A percentile compares a stretch with the other conserved stretches of the same genome.
These are phyloP conservation scores for Mus caroli DNA, from an alignment of 2,797 vertebrate species.

Conservation along the genomic window DNA sequence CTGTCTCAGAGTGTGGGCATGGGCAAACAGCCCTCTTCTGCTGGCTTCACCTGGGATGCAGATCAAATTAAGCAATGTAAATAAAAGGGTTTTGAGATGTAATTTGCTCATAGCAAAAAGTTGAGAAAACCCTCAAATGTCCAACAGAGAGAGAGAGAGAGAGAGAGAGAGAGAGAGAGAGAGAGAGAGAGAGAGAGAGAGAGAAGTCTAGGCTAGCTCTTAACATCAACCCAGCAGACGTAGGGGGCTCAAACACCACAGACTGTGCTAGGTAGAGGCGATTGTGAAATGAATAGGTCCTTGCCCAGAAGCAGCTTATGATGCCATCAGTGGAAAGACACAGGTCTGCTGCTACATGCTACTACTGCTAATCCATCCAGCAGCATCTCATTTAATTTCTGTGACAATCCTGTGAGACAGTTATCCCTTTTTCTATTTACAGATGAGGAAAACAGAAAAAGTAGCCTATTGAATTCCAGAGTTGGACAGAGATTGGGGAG, in stretches of 20 bases:
- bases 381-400: neutral
- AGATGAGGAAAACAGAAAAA: neutral
- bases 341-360: neutral
- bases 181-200: conserved; percentile 14
- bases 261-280: neutral
- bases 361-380: neutral
- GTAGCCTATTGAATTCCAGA: neutral
- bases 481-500: neutral
- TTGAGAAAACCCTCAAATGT: conserved; percentile 2
- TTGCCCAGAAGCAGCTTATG: neutral
- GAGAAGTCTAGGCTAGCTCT: neutral
- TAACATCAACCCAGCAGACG: neutral
- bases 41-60: neutral
- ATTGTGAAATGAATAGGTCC: neutral
- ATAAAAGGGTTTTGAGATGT: conserved; percentile 4
- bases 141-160: neutral
- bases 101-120: conserved; percentile 29
- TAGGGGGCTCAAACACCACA: neutral
- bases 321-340: neutral
- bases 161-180: conserved; percentile 31
- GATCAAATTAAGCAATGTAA: neutral
- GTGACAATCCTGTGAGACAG: neutral
- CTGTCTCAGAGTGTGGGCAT: neutral
- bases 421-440: neutral
- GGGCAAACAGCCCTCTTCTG: neutral